phyloP scores from a whole-genome alignment of 2,797 vertebrate genomes.

The Lutjanus campechanus region DNA sequence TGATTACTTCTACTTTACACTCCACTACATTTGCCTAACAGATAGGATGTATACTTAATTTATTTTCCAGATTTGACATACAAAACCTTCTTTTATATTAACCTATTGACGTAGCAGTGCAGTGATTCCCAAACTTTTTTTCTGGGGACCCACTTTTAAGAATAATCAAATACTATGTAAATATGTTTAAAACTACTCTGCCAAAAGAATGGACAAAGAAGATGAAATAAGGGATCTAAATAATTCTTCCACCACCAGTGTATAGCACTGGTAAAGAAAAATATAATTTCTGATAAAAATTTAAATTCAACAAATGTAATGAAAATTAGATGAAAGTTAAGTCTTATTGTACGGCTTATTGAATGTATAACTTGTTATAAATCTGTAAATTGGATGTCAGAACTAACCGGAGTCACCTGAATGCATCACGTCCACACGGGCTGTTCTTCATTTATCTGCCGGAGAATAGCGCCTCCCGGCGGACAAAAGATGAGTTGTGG shows the following conservation, averaged over 20 bases:
- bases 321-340: background rate
- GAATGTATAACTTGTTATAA: background rate
- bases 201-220: too few species aligned
- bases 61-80: background rate
- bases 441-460: background rate
- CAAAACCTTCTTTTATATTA: background rate
- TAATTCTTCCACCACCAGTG: too few species aligned
- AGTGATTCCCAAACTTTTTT: too few species aligned
- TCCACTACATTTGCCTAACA: background rate
- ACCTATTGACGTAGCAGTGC: too few species aligned
- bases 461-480: constrained; percentile 63
- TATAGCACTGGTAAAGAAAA: too few species aligned
- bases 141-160: too few species aligned
- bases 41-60: too few species aligned
- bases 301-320: too few species aligned
- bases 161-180: background rate
- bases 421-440: constrained; percentile 6
- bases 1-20: background rate
- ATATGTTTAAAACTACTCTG: background rate
- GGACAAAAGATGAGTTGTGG: constrained; percentile 32
- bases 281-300: too few species aligned
- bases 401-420: constrained; percentile 15
- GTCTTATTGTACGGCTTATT: background rate
- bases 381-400: fast-evolving
- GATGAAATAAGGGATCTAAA: too few species aligned